These are phyloP conservation scores for Anthonomus grandis DNA, from an alignment of 1,140 invertebrate genomes.

Conservation along the genomic window DNA sequence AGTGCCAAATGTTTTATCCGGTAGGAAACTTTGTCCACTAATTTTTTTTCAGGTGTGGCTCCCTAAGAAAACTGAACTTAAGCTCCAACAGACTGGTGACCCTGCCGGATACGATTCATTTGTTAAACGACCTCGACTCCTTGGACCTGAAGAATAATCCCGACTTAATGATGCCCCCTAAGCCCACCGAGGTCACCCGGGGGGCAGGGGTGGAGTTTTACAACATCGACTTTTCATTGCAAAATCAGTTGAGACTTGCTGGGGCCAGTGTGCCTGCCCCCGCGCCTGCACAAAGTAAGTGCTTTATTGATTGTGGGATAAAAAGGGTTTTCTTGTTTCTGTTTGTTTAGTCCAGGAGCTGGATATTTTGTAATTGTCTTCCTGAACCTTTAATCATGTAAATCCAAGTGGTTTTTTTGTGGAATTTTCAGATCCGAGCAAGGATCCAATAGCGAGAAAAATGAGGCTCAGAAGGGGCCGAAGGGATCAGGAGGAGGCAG, in stretches of 20 bases:
- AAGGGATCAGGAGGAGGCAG: constrained; percentile 74
- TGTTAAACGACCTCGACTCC: constrained; percentile 85
- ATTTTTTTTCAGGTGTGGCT: constrained; percentile 75
- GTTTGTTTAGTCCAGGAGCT: too few species aligned
- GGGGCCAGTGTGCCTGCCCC: constrained; percentile 82
- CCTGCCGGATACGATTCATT: constrained; percentile 94
- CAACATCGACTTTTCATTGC: constrained; percentile 98
- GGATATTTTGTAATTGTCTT: too few species aligned
- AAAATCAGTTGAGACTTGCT: constrained; percentile 88
- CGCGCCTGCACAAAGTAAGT: constrained; percentile 61
- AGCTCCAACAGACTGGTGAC: constrained; percentile 93
- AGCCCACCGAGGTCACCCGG: constrained; percentile 73
- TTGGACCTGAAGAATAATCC: constrained; percentile 92
- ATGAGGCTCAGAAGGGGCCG: constrained; percentile 74
- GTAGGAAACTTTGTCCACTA: not conserved
- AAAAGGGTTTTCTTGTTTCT: too few species aligned
- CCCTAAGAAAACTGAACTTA: constrained; percentile 91
- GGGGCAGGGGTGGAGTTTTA: constrained; percentile 92
- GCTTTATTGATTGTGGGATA: too few species aligned
- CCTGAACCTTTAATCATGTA: too few species aligned
- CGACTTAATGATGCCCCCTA: constrained; percentile 96
- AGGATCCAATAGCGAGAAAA: constrained; percentile 91
- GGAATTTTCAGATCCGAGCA: constrained; percentile 56
- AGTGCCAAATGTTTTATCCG: not conserved
- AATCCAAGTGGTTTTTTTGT: constrained; percentile 20